Conservation (phyloP, 2,888 invertebrate genomes). For the Conistra vaccinii region DNA sequence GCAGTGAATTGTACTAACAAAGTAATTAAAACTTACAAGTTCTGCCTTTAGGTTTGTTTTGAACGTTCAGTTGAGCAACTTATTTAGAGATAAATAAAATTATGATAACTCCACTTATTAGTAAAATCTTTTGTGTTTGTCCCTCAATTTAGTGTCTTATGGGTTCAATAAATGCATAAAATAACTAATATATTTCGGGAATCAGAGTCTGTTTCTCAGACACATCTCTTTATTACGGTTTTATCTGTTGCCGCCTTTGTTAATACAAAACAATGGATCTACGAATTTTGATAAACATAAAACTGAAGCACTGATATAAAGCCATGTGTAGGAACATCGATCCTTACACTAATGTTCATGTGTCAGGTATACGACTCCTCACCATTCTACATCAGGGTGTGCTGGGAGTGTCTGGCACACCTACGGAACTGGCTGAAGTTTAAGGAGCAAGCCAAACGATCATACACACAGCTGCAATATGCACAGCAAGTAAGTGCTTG, state of each 20-base stretch:
- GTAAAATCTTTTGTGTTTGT: background rate
- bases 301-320: background rate
- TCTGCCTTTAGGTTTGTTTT: background rate
- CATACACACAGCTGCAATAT: conserved; percentile 71
- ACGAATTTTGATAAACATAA: background rate
- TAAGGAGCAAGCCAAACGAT: conserved; percentile 74
- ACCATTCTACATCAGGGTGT: conserved; percentile 63
- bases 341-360: background rate
- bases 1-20: background rate
- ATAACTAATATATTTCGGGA: background rate
- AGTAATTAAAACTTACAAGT: background rate
- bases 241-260: background rate
- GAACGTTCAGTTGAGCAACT: background rate
- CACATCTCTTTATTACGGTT: background rate
- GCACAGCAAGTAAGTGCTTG: conserved; percentile 63
- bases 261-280: background rate
- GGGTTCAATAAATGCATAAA: background rate
- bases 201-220: background rate
- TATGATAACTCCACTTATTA: background rate
- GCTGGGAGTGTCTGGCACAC: conserved; percentile 82
- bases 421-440: conserved; percentile 74
- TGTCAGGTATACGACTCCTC: conserved; percentile 21
- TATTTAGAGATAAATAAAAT: no score
- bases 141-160: background rate
- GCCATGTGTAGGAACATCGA: background rate